phyloP scores from a whole-genome alignment of 2,797 vertebrate genomes.

The Danio tinwini region DNA sequence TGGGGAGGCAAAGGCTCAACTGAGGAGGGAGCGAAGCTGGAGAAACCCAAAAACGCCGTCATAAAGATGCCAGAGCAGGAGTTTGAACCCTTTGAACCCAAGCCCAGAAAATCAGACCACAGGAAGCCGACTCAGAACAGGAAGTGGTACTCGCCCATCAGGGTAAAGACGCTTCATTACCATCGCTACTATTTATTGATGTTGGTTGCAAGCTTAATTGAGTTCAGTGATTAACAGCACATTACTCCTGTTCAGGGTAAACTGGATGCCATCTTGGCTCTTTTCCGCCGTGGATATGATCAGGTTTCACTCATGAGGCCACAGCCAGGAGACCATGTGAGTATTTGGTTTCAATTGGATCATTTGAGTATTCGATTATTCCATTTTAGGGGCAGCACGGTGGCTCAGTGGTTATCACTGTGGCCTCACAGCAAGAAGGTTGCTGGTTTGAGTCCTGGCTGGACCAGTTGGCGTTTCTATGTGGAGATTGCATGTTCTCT shows the following conservation, averaged over 20 bases:
- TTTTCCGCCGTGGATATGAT: constrained; percentile 86
- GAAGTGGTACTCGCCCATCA: constrained; percentile 92
- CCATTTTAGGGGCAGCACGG: too few relatives aligned
- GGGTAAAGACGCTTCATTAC: constrained; percentile 70
- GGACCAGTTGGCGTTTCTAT: too few relatives aligned
- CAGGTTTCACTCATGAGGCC: constrained; percentile 91
- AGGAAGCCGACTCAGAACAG: constrained; percentile 75
- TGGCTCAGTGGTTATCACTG: too few relatives aligned
- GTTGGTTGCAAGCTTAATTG: background rate
- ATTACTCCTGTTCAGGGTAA: constrained; percentile 80
- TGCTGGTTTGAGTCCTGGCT: too few relatives aligned
- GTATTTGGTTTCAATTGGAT: constrained; percentile 60
- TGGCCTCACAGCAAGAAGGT: too few relatives aligned
- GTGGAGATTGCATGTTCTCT: too few relatives aligned
- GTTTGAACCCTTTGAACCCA: constrained; percentile 90
- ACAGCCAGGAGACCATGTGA: constrained; percentile 88
- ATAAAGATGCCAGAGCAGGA: constrained; percentile 93
- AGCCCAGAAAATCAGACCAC: constrained; percentile 79
- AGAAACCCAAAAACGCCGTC: constrained; percentile 92
- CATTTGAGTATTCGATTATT: too few relatives aligned
- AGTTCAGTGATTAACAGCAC: background rate
- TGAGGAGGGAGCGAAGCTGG: constrained; percentile 91
- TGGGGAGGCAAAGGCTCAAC: constrained; percentile 95
- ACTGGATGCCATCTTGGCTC: constrained; percentile 87
- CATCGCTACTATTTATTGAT: background rate